Evolutionary conservation across 2,113 vertebrate species (phyloP), one percentile per base, ranked within the genome.

Genomic region (Tyrannus savana): DNA sequence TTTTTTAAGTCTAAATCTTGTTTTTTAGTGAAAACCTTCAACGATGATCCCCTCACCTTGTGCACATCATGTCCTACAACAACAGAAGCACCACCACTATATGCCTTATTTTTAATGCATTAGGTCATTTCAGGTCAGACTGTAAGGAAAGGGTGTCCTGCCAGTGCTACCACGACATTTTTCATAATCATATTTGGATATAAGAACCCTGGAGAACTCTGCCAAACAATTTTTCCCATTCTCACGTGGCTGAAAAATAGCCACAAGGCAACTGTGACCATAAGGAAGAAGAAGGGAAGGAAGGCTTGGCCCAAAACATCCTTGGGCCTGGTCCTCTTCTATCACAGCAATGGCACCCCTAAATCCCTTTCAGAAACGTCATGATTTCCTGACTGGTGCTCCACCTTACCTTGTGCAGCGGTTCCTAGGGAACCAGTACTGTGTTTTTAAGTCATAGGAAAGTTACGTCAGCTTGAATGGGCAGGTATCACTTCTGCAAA

Each of bases 1-100:
- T 73, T 35, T 59, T 75, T 78, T 50, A 12, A 47, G 55, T 76
- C 37, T 44, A 84, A 42, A 6, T 4, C 0, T 27, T 68, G 4
- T 0, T 30, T 94, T 83, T 53, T 3, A 1, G 47, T 71, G 46
- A 93, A 83, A 66, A 16, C 15, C 33, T 73, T 76, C 6, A 8
- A 52, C 0, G 3, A 9, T 39, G 14, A 58, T 35, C 14, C 60
- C 31, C 44, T 44, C 53, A 69, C 4, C 59, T 47, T 46, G 47
- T 44, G 46, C 35, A 25, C 37, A 31, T 39, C 14, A 17, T 7
- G 3, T 86, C 47, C 37, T 60, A 24, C 24, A 73, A 47, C 46
- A 39, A 67, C 12, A 31, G 39, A 89, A 87, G 55, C 0, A 0
- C 9, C 39, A 28, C 13, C 19, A 17, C 21, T 10, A 0, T 18